Percentiles rank a stretch among this genome's conserved stretches.
Conservation (phyloP, 2,113 vertebrate genomes). For the Nicator chloris region DNA sequence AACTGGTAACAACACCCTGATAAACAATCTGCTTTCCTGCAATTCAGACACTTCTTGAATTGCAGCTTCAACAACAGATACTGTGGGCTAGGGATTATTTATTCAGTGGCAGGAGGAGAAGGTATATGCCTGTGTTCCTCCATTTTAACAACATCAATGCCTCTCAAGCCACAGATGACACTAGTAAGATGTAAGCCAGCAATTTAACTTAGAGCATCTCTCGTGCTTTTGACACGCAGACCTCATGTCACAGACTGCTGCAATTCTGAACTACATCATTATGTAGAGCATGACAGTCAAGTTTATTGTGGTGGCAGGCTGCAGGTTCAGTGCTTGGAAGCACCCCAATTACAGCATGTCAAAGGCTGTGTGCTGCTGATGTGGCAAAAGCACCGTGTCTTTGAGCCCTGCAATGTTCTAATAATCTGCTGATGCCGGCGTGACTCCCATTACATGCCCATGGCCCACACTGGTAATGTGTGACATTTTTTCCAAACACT, state of each 20-base stretch:
- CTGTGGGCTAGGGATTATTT: background rate
- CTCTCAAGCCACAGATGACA: background rate
- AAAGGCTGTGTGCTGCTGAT: constrained; percentile 47
- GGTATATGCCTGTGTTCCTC: background rate
- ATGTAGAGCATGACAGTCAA: background rate
- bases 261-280: background rate
- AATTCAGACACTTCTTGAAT: background rate
- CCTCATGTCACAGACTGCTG: background rate
- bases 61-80: background rate
- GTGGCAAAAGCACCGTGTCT: constrained; percentile 10
- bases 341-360: constrained; percentile 47
- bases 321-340: constrained; percentile 38
- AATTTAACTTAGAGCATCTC: background rate
- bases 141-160: background rate
- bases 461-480: background rate
- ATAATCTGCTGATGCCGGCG: constrained; percentile 5
- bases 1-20: background rate
- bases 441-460: background rate
- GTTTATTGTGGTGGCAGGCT: background rate
- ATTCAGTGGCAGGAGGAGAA: background rate
- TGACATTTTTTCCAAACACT: background rate
- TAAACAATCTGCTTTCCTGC: background rate
- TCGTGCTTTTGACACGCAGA: background rate
- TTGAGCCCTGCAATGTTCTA: background rate
- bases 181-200: background rate